Conservation (phyloP, 2,888 invertebrate genomes). For the Yponomeuta malinellus region DNA sequence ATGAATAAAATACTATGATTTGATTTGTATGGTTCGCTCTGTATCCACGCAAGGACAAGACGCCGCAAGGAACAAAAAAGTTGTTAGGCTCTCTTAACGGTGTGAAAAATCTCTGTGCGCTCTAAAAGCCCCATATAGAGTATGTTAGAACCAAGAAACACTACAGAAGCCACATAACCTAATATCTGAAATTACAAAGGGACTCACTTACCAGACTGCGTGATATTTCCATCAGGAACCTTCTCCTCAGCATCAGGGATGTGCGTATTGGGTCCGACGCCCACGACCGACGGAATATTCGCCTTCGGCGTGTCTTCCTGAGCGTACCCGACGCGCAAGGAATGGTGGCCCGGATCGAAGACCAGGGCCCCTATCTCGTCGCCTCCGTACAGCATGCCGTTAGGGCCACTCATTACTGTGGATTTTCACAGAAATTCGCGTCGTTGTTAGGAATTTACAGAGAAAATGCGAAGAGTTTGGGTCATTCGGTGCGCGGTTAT, state of each 20-base stretch:
- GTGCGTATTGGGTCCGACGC: constrained; percentile 83
- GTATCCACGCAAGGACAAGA: too few species aligned
- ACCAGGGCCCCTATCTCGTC: constrained; percentile 99
- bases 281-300: constrained; percentile 95
- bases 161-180: not conserved
- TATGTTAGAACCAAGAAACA: not conserved
- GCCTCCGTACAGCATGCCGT: constrained; percentile 90
- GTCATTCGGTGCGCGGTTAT: not conserved
- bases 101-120: too few species aligned
- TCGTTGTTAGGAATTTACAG: not conserved
- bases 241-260: constrained; percentile 86
- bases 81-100: too few species aligned
- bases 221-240: constrained; percentile 82
- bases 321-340: constrained; percentile 93
- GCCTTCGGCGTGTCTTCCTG: constrained; percentile 99
- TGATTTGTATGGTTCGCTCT: not conserved
- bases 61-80: too few species aligned
- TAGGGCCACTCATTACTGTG: constrained; percentile 60
- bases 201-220: constrained; percentile 63
- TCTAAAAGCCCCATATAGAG: not conserved
- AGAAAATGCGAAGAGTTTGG: not conserved
- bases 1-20: too few species aligned
- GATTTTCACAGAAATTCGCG: not conserved
- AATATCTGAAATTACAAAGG: not conserved
- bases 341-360: constrained; percentile 89